Conservation (phyloP, 2,888 invertebrate species). For the Drosophila monieri region DNA sequence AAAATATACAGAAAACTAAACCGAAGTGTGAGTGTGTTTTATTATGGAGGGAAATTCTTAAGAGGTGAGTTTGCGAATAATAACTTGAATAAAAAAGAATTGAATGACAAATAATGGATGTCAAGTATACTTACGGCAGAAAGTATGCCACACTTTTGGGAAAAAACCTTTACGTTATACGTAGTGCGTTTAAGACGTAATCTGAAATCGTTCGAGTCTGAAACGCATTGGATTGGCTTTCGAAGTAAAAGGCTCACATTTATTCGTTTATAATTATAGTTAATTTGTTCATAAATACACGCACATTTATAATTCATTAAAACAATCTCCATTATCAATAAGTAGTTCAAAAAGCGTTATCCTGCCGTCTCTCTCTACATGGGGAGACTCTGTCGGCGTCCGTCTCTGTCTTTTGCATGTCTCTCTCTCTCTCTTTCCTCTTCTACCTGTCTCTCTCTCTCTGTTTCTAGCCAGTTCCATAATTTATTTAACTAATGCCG, state of each 20-base stretch:
- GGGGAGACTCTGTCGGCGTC: conserved; percentile 1
- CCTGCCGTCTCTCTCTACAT: conserved; percentile 8
- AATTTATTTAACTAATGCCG: conserved; percentile 44
- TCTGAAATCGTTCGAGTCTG: too few relatives aligned
- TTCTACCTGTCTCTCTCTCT: conserved; percentile 24
- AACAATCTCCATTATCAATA: conserved; percentile 62
- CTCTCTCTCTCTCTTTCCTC: conserved; percentile 5
- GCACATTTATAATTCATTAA: conserved; percentile 72
- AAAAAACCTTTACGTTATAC: neutral
- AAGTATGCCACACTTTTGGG: neutral
- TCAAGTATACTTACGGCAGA: neutral
- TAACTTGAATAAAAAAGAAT: too few relatives aligned
- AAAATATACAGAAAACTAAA: conserved; percentile 64
- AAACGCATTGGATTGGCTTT: conserved; percentile 47
- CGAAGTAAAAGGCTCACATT: conserved; percentile 76
- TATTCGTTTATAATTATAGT: conserved; percentile 66
- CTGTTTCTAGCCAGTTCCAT: conserved; percentile 8
- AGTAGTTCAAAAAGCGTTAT: conserved; percentile 63
- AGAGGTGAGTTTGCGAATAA: too few relatives aligned
- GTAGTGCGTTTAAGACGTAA: neutral
- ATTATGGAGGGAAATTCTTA: neutral
- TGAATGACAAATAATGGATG: too few relatives aligned
- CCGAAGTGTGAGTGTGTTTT: neutral
- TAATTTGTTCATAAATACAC: conserved; percentile 74
- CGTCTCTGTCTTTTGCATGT: conserved; percentile 3